Conservation (phyloP, 2,888 invertebrate genomes). For the Gerosis bhagava region DNA sequence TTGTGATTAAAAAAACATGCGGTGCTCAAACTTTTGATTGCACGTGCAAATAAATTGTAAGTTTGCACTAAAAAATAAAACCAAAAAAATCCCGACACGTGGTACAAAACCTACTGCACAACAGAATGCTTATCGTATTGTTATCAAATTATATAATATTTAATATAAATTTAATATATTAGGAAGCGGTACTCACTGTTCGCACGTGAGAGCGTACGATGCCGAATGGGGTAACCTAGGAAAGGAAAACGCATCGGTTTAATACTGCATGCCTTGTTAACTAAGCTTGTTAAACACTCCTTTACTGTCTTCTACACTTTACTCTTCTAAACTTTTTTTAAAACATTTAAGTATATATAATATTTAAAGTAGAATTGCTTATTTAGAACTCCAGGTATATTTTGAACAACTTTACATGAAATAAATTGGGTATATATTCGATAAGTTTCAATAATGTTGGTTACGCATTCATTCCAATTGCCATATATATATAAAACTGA, state of each 20-base stretch:
- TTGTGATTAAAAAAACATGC: too few relatives aligned
- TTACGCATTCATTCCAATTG: too few relatives aligned
- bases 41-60: too few relatives aligned
- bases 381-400: too few relatives aligned
- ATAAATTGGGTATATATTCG: too few relatives aligned
- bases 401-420: too few relatives aligned
- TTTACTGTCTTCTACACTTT: constrained; percentile 17
- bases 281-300: constrained; percentile 61
- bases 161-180: constrained; percentile 36
- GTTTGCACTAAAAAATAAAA: too few relatives aligned
- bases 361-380: too few relatives aligned
- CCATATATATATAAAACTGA: too few relatives aligned
- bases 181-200: constrained; percentile 84
- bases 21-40: too few relatives aligned
- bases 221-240: constrained; percentile 84
- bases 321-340: not conserved
- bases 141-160: constrained; percentile 8
- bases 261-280: constrained; percentile 77
- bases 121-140: constrained; percentile 4
- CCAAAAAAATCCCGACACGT: constrained; percentile 1
- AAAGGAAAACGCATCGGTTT: constrained; percentile 76
- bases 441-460: too few relatives aligned
- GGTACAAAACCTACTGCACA: constrained; percentile 14
- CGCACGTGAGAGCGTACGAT: constrained; percentile 84
- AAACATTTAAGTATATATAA: not conserved